phyloP scores from a whole-genome alignment of 2,797 vertebrate species.

The Enteromius unitaeniatus region DNA sequence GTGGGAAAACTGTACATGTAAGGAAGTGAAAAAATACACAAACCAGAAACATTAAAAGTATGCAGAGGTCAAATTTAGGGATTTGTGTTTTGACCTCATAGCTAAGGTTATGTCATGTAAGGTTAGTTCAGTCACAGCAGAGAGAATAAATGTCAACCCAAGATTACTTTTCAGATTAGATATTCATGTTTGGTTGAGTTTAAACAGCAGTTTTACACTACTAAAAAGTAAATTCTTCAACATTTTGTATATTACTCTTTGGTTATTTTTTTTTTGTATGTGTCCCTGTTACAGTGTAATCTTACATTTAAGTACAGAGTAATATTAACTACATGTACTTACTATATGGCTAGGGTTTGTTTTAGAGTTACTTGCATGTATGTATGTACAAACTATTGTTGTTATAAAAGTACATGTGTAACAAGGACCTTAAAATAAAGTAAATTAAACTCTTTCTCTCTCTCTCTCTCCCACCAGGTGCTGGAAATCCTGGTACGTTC shows the following conservation, averaged over 20 bases:
- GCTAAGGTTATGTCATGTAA: background rate
- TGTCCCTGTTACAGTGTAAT: background rate
- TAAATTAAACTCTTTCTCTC: too few species aligned
- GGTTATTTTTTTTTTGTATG: background rate
- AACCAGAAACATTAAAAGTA: background rate
- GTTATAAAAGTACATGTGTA: background rate
- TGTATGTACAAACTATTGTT: background rate
- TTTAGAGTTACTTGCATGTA: too few species aligned
- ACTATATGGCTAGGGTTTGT: too few species aligned
- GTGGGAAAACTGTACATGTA: background rate
- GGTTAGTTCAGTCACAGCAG: background rate
- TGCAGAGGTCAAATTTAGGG: conserved; percentile 10
- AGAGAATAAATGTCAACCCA: background rate
- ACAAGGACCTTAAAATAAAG: background rate
- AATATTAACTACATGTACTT: background rate
- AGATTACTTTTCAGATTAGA: background rate
- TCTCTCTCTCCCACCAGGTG: conserved; percentile 73
- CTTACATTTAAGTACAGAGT: background rate
- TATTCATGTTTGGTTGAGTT: background rate
- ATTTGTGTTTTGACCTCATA: background rate
- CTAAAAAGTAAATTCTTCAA: background rate
- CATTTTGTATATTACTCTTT: background rate
- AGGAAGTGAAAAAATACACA: background rate
- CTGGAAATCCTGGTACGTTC: conserved; percentile 88
- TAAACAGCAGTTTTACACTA: background rate